Conservation (phyloP, 2,888 invertebrate genomes). For the Epistrophe grossulariae region DNA sequence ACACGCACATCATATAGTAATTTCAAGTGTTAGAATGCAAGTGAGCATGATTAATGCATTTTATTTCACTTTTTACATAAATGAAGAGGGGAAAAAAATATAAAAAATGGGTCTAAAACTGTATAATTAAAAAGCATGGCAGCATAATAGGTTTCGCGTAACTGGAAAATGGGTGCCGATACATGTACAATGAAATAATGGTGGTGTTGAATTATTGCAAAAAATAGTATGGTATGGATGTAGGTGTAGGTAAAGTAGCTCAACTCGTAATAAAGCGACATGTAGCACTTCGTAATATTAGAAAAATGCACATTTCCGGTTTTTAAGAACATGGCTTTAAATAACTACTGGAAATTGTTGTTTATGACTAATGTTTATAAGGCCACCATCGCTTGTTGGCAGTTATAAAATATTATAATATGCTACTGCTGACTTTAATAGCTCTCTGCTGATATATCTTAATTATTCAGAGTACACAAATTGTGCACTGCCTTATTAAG, state of each 20-base stretch:
- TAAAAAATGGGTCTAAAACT: conserved; percentile 7
- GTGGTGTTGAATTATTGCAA: conserved; percentile 35
- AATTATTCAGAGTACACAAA: too few species aligned
- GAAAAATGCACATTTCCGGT: conserved; percentile 27
- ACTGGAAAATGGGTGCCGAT: conserved; percentile 17
- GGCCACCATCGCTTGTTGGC: not conserved
- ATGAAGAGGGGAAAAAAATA: not conserved
- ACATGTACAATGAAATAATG: not conserved
- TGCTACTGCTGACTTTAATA: too few species aligned
- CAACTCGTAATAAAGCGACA: conserved; percentile 32
- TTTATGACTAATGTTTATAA: not conserved
- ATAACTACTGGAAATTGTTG: conserved; percentile 20
- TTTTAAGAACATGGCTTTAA: conserved; percentile 3
- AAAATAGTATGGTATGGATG: not conserved
- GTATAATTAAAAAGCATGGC: conserved; percentile 38
- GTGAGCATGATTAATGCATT: conserved; percentile 63
- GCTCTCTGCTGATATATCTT: too few species aligned
- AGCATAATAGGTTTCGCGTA: conserved; percentile 13
- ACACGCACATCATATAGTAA: conserved; percentile 51
- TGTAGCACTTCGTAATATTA: conserved; percentile 27
- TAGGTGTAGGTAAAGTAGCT: conserved; percentile 34
- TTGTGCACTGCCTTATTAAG: too few species aligned
- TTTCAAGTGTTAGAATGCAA: conserved; percentile 58
- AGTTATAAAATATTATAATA: not conserved
- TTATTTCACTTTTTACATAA: conserved; percentile 19